These are phyloP conservation scores for Bombus confusus DNA, from an alignment of 1,140 invertebrate species.

Conservation along the genomic window DNA sequence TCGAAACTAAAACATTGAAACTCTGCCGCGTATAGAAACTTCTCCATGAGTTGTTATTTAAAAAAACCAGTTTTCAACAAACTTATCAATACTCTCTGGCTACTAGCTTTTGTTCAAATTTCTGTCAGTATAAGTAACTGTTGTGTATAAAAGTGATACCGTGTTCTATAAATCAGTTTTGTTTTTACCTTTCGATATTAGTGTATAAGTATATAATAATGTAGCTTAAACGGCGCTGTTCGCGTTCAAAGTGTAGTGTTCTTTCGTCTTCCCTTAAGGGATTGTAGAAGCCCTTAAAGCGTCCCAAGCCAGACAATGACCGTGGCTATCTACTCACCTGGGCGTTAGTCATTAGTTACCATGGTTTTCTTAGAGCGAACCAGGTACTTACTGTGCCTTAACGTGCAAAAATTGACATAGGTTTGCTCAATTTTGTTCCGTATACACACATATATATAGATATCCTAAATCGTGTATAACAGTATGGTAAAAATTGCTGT, in stretches of 20 bases:
- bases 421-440: background rate
- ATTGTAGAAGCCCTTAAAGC: constrained; percentile 61
- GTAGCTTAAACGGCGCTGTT: constrained; percentile 6
- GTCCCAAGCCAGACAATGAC: constrained; percentile 46
- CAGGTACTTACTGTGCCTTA: background rate
- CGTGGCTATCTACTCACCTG: constrained; percentile 44
- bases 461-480: too few relatives aligned
- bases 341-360: constrained; percentile 24
- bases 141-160: background rate
- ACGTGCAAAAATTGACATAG: background rate
- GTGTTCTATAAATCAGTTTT: background rate
- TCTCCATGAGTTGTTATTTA: background rate
- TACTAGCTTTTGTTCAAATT: background rate
- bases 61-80: background rate
- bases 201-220: background rate
- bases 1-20: background rate
- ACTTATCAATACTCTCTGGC: background rate
- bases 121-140: constrained; percentile 14
- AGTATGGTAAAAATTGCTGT: too few relatives aligned
- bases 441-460: too few relatives aligned
- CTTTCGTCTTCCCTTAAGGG: constrained; percentile 46
- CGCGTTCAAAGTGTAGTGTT: constrained; percentile 54
- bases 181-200: background rate
- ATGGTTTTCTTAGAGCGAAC: constrained; percentile 29
- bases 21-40: background rate